Percentiles rank a stretch among this genome's conserved stretches.
These are phyloP conservation scores for Pygoscelis adeliae DNA, from an alignment of 2,113 vertebrate species.

Conservation along the genomic window DNA sequence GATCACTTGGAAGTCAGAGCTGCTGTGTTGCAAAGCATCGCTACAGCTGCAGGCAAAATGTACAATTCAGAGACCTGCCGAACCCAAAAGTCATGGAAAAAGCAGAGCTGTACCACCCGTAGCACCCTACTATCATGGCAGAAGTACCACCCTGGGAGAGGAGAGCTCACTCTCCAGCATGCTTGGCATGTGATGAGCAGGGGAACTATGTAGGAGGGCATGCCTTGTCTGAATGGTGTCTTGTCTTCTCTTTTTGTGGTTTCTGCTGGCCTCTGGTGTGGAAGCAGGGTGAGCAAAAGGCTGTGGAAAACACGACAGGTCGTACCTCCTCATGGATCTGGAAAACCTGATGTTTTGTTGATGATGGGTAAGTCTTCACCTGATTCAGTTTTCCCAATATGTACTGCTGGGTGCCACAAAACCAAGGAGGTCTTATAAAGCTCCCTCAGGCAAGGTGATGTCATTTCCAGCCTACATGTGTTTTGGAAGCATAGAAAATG, in stretches of 20 bases:
- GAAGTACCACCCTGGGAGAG: not conserved
- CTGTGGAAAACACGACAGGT: not conserved
- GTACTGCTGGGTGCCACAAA: not conserved
- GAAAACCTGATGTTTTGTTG: not conserved
- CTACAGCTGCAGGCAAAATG: slow-evolving; percentile 40
- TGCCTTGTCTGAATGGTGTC: not conserved
- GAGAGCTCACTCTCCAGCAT: not conserved
- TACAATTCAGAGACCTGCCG: not conserved
- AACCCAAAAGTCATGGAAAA: not conserved
- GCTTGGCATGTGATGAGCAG: not conserved
- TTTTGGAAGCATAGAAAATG: not conserved
- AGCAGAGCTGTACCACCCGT: not conserved
- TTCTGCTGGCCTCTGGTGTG: not conserved
- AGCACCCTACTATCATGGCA: fast-evolving
- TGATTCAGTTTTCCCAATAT: not conserved
- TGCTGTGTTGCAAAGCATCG: not conserved
- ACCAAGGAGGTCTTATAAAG: not conserved
- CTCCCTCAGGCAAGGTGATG: slow-evolving; percentile 5
- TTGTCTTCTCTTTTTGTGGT: fast-evolving
- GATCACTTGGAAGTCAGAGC: slow-evolving; percentile 41
- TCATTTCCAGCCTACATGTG: not conserved
- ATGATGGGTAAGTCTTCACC: not conserved
- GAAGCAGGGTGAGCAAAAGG: not conserved
- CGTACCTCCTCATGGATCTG: not conserved
- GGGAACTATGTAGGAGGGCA: fast-evolving